Conservation (phyloP, 2,888 invertebrate species). For the Pollenia griseotomentosa region DNA sequence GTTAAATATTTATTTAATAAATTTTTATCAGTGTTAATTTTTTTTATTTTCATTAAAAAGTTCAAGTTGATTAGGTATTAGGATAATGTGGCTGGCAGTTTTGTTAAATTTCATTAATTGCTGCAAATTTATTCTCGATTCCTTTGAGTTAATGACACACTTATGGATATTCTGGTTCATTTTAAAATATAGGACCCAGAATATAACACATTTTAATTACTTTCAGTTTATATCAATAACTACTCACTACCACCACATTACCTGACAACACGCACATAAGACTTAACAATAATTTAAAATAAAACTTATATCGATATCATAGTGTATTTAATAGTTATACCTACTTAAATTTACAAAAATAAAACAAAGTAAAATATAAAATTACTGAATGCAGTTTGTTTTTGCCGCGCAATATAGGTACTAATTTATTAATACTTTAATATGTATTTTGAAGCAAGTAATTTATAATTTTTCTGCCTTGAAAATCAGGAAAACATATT, state of each 20-base stretch:
- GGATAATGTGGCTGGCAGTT: conserved; percentile 75
- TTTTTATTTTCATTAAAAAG: not conserved
- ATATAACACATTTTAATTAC: conserved; percentile 4
- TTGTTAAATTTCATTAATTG: conserved; percentile 48
- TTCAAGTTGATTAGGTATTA: not conserved
- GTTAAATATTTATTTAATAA: not conserved
- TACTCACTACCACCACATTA: conserved; percentile 80
- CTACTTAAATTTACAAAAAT: too few relatives aligned
- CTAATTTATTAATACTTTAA: too few relatives aligned
- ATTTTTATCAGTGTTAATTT: not conserved
- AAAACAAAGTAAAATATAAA: too few relatives aligned
- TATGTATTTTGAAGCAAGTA: too few relatives aligned
- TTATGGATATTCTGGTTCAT: not conserved
- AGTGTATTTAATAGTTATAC: too few relatives aligned
- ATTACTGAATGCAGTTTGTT: too few relatives aligned
- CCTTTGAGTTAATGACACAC: not conserved
- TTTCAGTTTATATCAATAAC: conserved; percentile 53
- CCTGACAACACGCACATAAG: conserved; percentile 72
- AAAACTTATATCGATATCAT: not conserved
- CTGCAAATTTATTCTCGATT: conserved; percentile 41
- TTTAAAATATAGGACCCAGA: not conserved
- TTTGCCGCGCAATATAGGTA: too few relatives aligned
- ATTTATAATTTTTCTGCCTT: too few relatives aligned
- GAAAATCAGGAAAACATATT: too few relatives aligned
- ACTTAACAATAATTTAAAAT: not conserved